Conservation (phyloP, 2,113 vertebrate species). For the Motacilla alba region DNA sequence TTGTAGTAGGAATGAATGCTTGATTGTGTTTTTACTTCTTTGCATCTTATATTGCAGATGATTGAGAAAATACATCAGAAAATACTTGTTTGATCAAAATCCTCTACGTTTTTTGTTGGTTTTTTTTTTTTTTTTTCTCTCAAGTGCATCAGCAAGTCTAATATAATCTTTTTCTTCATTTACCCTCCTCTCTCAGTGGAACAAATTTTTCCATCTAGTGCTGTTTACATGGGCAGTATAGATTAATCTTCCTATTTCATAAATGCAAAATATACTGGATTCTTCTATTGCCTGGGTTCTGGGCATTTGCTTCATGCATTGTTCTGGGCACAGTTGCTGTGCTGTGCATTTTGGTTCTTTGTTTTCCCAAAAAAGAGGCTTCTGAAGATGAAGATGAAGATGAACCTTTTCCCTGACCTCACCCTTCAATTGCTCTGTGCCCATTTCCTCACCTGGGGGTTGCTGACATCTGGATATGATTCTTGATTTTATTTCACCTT, state of each 20-base stretch:
- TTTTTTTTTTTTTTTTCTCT: neutral
- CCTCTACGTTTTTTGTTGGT: neutral
- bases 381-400: neutral
- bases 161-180: neutral
- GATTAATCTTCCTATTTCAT: neutral
- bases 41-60: neutral
- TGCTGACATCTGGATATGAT: neutral
- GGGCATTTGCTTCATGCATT: neutral
- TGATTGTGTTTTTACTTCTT: neutral
- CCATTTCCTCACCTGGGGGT: neutral
- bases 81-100: neutral
- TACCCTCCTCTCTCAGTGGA: neutral
- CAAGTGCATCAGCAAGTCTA: neutral
- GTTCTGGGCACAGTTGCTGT: neutral
- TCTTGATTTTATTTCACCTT: neutral
- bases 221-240: neutral
- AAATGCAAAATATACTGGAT: neutral
- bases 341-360: neutral
- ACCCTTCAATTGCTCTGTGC: neutral
- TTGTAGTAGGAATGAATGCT: neutral
- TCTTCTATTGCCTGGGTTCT: neutral
- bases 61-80: neutral
- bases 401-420: neutral
- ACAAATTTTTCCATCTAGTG: neutral
- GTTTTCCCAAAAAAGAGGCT: neutral